Evolutionary conservation across 2,888 invertebrate species (phyloP).

Genomic region (Cryptophagus acutangulus): DNA sequence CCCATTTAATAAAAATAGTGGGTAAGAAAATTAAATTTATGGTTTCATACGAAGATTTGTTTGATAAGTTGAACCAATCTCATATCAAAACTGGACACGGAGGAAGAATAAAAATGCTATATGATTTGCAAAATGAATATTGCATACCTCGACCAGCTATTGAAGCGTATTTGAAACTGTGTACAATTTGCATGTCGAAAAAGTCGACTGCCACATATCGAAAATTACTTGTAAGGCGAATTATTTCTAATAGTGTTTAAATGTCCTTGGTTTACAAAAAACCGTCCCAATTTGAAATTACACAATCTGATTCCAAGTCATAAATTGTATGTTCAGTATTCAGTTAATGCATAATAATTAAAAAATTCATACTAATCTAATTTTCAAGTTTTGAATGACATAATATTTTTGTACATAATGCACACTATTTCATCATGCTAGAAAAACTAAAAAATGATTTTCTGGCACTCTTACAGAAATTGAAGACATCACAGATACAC

Average conservation of each 20-base stretch:
- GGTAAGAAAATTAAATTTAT: background rate
- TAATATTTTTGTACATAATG: no score
- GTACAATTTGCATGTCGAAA: slow-evolving; percentile 17
- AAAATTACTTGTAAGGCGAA: slow-evolving; percentile 16
- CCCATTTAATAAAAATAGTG: background rate
- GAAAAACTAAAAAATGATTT: no score
- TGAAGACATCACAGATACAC: no score
- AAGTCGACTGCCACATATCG: slow-evolving; percentile 10
- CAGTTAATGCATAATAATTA: no score
- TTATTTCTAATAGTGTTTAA: slow-evolving; percentile 17
- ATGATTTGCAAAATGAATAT: slow-evolving; percentile 2
- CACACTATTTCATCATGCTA: no score
- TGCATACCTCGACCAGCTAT: slow-evolving; percentile 14
- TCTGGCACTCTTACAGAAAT: no score
- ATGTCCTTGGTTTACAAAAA: no score
- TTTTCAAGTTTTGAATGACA: no score
- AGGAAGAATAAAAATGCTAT: background rate
- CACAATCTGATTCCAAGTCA: no score
- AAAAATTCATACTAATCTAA: no score
- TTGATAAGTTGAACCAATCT: background rate
- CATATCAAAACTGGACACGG: slow-evolving; percentile 4
- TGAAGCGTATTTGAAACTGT: slow-evolving; percentile 13
- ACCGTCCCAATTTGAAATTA: no score
- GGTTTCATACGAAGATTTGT: slow-evolving; percentile 1
- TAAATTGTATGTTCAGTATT: no score